Base-by-base conservation (phyloP, 1,140 invertebrate genomes). In the Doryteuthis pealeii region DNA sequence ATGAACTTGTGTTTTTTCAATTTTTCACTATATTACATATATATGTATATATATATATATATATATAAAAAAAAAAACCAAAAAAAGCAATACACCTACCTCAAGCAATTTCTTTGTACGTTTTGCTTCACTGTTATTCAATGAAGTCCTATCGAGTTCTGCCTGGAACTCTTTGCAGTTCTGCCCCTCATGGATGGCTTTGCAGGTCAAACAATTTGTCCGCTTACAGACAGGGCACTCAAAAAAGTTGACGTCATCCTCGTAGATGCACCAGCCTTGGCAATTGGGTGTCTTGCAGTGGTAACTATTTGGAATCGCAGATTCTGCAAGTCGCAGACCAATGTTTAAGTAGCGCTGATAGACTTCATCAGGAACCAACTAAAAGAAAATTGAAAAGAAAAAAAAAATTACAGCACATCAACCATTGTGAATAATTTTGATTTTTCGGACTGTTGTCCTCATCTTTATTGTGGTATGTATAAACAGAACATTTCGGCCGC, bases 271-370 rank as follows among this genome's bases (percentile, higher is more conserved):
- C 94, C 95, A 97, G 22, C 94, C 94, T 49, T 89, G 90, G 85
- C 96, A 98, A 87, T 97, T 93, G 0, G 92, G 91, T 0, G 95
- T 95, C 87, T 95, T 94, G 87, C 96, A 98, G 82, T 97, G 95
- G 87, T 96, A 96, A 26, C 94, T 92, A 83, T 96, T 95, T 33
- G 91, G 89, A 35, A 93, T 93, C 79, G 92, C 92, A 84, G 92
- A 93, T 86, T 96, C 94, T 6, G 95, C 95, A 74, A 93, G 91
- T 31, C 92, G 90, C 31, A 97, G 90, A n/a, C 94, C 94, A 80
- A 93, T 92, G 30, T 92, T 92, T n/a, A 96, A 88, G 88, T 94
- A 92, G 72, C 92, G 91, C 80, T 95, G 93, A 87, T 94, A 96
- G 33, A 94, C 87, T 74, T 92, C 90, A 22, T 89, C 83, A 28